A percentile compares a stretch with the other conserved stretches of the same genome.
Evolutionary conservation across 2,113 vertebrate genomes (phyloP).

Genomic region (Trochalopteron elliotii): DNA sequence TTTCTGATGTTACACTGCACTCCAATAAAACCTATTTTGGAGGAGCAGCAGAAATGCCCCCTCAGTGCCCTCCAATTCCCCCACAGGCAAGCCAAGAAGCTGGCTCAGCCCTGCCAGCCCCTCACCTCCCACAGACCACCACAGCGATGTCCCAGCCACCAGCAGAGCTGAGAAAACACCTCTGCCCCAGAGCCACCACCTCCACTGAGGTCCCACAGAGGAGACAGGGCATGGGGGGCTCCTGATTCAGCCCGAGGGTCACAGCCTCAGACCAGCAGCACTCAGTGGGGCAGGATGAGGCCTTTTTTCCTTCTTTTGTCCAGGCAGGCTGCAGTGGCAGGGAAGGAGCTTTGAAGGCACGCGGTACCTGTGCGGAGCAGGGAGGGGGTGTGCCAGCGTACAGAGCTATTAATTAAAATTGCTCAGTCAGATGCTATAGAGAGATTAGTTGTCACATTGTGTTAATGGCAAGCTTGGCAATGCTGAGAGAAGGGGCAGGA

Average conservation of each 20-base stretch:
- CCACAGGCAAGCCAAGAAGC: not conserved
- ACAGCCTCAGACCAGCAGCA: not conserved
- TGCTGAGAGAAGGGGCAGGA: slow-evolving; percentile 72
- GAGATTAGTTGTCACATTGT: slow-evolving; percentile 84
- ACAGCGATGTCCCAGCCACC: not conserved
- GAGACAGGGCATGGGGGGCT: not conserved
- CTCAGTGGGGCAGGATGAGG: not conserved
- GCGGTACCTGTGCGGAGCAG: not conserved
- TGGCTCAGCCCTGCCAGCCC: not conserved
- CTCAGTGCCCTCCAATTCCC: not conserved
- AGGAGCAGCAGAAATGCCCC: not conserved
- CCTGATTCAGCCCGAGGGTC: not conserved
- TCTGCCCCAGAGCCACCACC: fast-evolving
- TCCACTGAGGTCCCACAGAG: not conserved
- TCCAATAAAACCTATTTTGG: not conserved
- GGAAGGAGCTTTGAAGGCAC: slow-evolving; percentile 49
- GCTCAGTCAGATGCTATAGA: slow-evolving; percentile 78
- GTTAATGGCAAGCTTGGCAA: slow-evolving; percentile 80
- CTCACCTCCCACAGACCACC: not conserved
- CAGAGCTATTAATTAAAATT: slow-evolving; percentile 79
- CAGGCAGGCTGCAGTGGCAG: fast-evolving
- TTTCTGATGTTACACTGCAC: not conserved
- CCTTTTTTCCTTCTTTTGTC: not conserved
- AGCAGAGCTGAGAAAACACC: slow-evolving; percentile 20
- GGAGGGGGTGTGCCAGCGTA: not conserved